Percentiles rank a stretch among this genome's conserved stretches.
These are phyloP conservation scores for Chironomus tentans DNA, from an alignment of 2,888 invertebrate genomes.

Conservation along the genomic window DNA sequence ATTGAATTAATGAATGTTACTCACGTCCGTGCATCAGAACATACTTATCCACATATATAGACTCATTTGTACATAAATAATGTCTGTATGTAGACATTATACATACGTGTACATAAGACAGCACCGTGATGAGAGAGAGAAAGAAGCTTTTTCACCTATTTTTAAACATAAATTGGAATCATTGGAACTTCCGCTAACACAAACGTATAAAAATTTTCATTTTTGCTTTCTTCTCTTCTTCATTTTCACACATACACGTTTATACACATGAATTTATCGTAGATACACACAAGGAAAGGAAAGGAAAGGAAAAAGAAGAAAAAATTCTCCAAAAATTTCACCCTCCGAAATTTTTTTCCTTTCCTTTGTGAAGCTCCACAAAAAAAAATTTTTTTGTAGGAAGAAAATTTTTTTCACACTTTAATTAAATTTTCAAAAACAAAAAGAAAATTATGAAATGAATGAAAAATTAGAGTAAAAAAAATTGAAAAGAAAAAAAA, in stretches of 20 bases:
- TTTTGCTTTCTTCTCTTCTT: too few relatives aligned
- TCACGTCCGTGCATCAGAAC: not conserved
- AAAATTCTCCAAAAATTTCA: slow-evolving; percentile 16
- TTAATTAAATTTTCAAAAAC: not conserved
- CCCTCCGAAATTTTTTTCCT: slow-evolving; percentile 19
- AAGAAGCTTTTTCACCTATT: slow-evolving; percentile 21
- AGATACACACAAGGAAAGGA: not conserved
- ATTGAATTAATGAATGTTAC: slow-evolving; percentile 21
- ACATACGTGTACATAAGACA: not conserved
- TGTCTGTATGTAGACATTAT: not conserved
- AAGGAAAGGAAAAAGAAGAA: not conserved
- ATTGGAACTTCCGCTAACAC: slow-evolving; percentile 23
- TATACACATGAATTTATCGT: not conserved
- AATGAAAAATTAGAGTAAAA: not conserved
- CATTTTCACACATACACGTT: not conserved
- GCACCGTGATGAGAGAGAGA: not conserved
- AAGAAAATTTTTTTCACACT: not conserved
- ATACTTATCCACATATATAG: not conserved
- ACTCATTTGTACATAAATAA: not conserved
- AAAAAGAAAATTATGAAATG: not conserved
- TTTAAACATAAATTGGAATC: slow-evolving; percentile 20
- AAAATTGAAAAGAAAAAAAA: not conserved
- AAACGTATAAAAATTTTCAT: not conserved
- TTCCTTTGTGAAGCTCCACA: not conserved
- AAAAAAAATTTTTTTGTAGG: not conserved